A percentile compares a stretch with the other conserved stretches of the same genome.
These are phyloP conservation scores for Oreotrochilus melanogaster DNA, from an alignment of 2,113 vertebrate species.

Conservation along the genomic window DNA sequence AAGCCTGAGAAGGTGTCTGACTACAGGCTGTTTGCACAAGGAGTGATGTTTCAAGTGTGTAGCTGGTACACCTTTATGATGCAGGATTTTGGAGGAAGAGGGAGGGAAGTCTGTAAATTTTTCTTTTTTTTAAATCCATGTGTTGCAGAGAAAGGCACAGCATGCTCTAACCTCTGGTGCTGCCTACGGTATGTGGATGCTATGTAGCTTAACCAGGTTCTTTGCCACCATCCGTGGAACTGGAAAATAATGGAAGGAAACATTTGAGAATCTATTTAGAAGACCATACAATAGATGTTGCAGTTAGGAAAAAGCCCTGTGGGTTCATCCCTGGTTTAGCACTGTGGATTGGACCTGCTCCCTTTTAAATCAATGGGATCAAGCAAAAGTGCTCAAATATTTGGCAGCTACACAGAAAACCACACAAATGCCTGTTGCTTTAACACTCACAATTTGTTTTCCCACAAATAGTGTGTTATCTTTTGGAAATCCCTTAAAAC, in stretches of 20 bases:
- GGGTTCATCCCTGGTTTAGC: neutral
- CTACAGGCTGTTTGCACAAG: neutral
- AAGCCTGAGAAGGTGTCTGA: neutral
- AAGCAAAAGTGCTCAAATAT: neutral
- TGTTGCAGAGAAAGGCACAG: fast-evolving
- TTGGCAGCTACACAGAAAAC: neutral
- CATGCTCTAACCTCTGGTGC: neutral
- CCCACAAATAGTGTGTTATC: neutral
- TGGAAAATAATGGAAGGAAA: neutral
- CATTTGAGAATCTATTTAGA: neutral
- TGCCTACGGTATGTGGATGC: neutral
- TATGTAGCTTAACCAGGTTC: neutral
- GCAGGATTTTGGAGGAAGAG: neutral
- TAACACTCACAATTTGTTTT: neutral
- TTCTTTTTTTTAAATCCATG: neutral
- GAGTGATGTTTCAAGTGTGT: neutral
- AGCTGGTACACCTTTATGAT: neutral
- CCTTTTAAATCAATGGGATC: neutral
- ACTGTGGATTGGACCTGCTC: neutral
- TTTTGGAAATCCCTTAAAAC: neutral
- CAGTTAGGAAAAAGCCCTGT: slow-evolving; percentile 16
- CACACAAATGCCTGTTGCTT: neutral
- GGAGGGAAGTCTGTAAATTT: neutral
- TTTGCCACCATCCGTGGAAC: neutral
- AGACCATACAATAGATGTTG: neutral